These are phyloP conservation scores for Nesoenas mayeri DNA, from an alignment of 2,113 vertebrate species.

Conservation along the genomic window DNA sequence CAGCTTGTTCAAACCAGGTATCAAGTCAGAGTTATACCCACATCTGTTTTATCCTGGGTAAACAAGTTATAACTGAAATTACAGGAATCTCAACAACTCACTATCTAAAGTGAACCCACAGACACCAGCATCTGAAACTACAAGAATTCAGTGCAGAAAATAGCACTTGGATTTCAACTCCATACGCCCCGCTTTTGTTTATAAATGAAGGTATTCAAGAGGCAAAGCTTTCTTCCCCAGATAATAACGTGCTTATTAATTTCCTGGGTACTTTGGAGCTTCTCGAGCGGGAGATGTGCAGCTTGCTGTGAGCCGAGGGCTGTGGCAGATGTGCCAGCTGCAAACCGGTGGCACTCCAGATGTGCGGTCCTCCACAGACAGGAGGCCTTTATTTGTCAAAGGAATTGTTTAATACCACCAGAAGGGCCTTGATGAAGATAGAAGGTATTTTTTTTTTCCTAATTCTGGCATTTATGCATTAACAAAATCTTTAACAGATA, in stretches of 20 bases:
- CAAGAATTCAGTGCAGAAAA: not conserved
- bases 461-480: not conserved
- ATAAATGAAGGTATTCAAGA: not conserved
- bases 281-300: not conserved
- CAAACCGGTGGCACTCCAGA: not conserved
- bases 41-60: not conserved
- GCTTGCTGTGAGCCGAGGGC: not conserved
- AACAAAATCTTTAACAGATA: not conserved
- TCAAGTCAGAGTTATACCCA: not conserved
- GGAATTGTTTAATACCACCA: not conserved
- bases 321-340: not conserved
- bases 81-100: not conserved
- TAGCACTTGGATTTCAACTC: not conserved
- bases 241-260: not conserved
- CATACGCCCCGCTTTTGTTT: rapidly evolving
- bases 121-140: not conserved
- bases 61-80: not conserved
- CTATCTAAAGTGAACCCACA: not conserved
- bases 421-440: not conserved
- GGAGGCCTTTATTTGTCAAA: not conserved
- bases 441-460: not conserved
- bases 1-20: not conserved
- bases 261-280: not conserved
- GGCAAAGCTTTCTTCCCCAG: not conserved
- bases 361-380: rapidly evolving